phyloP scores from a whole-genome alignment of 2,888 invertebrate species.

The Apoderus coryli region DNA sequence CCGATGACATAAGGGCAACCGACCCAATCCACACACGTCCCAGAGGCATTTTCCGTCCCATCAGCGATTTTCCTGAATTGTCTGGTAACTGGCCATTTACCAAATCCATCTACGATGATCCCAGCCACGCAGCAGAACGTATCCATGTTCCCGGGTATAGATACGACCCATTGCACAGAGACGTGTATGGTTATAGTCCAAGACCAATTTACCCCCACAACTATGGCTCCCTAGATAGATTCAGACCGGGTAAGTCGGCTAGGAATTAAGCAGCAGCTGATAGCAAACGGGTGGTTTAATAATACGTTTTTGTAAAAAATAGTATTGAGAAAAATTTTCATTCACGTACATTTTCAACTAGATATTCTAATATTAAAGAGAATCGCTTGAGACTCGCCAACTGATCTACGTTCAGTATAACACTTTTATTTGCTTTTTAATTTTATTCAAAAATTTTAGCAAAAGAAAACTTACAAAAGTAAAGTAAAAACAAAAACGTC shows the following conservation, averaged over 20 bases:
- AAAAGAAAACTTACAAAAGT: no score
- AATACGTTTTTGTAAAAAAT: no score
- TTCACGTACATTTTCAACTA: no score
- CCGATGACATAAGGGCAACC: constrained; percentile 82
- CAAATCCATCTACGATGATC: constrained; percentile 82
- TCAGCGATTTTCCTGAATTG: constrained; percentile 64
- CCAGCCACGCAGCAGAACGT: constrained; percentile 64
- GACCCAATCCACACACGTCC: constrained; percentile 50
- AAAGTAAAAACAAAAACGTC: no score
- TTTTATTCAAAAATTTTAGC: no score
- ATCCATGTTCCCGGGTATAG: constrained; percentile 81
- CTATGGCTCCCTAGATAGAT: constrained; percentile 60
- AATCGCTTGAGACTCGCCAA: no score
- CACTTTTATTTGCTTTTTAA: no score
- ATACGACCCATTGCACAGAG: constrained; percentile 80
- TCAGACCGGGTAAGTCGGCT: constrained; percentile 66
- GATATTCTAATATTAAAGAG: no score
- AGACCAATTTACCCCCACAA: constrained; percentile 77
- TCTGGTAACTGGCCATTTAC: constrained; percentile 56
- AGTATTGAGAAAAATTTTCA: no score
- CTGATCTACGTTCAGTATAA: no score
- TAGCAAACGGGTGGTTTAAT: constrained; percentile 1
- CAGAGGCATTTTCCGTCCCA: constrained; percentile 43
- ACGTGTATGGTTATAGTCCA: constrained; percentile 80
- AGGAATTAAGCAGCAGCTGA: neutral